phyloP scores from a whole-genome alignment of 2,888 invertebrate genomes.

The Acleris sparsana region DNA sequence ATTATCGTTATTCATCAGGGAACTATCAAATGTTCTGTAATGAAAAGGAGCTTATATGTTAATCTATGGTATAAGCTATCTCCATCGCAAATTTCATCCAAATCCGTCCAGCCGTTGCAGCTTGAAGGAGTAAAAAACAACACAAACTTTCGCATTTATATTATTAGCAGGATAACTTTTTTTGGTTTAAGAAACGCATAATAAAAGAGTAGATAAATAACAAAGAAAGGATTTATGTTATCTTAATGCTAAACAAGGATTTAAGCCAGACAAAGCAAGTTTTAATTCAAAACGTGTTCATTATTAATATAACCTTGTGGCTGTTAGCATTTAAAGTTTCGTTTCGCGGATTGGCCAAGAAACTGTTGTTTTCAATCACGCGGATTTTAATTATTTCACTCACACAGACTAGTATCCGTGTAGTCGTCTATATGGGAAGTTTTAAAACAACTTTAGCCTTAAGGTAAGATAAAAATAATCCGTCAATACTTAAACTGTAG shows the following conservation, averaged over 20 bases:
- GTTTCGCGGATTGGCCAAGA: slow-evolving; percentile 24
- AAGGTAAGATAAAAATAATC: slow-evolving; percentile 23
- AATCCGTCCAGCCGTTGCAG: no score
- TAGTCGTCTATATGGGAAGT: slow-evolving; percentile 5
- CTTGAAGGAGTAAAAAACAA: no score
- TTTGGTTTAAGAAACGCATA: no score
- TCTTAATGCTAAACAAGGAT: not conserved
- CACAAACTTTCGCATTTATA: no score
- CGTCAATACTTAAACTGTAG: slow-evolving; percentile 28
- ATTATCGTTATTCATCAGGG: no score
- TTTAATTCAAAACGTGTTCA: slow-evolving; percentile 29
- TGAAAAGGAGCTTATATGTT: no score
- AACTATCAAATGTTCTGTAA: no score
- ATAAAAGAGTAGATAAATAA: no score
- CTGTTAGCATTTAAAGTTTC: slow-evolving; percentile 32
- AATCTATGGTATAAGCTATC: no score
- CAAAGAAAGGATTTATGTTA: no score
- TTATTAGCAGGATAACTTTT: no score
- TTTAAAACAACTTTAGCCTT: slow-evolving; percentile 8
- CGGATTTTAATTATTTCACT: slow-evolving; percentile 15
- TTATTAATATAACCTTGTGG: slow-evolving; percentile 34
- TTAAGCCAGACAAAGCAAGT: slow-evolving; percentile 7
- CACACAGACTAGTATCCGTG: not conserved
- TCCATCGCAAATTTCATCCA: no score
- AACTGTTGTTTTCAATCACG: slow-evolving; percentile 32